These are phyloP conservation scores for Itoplectis maculator DNA, from an alignment of 2,888 invertebrate species.

Conservation along the genomic window DNA sequence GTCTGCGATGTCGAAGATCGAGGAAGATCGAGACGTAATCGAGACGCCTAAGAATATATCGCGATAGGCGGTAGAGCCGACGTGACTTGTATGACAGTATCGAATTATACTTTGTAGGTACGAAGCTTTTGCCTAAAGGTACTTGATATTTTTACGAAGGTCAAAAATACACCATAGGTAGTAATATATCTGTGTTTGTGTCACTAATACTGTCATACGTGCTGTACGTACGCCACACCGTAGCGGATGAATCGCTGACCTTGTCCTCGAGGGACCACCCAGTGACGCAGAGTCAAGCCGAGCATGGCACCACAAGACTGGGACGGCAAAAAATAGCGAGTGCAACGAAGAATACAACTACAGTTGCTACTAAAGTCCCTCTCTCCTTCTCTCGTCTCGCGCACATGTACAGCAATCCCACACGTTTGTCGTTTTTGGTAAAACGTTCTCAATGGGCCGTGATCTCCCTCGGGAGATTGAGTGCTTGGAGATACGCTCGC, in stretches of 20 bases:
- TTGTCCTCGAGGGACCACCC: constrained; percentile 67
- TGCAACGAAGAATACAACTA: constrained; percentile 44
- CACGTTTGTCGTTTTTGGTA: constrained; percentile 55
- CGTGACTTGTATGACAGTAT: constrained; percentile 16
- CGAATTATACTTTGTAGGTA: constrained; percentile 15
- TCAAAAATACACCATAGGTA: not conserved
- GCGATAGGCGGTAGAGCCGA: not conserved
- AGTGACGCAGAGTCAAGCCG: constrained; percentile 52
- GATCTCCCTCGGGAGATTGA: constrained; percentile 60
- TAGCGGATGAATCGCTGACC: constrained; percentile 61
- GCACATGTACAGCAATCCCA: constrained; percentile 35
- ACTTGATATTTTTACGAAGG: not conserved
- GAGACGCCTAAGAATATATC: constrained; percentile 23
- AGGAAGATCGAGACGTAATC: constrained; percentile 14
- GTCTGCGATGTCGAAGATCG: too few species aligned
- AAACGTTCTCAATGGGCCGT: constrained; percentile 63
- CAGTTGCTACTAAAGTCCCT: constrained; percentile 30
- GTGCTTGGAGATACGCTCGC: constrained; percentile 62
- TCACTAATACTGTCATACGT: not conserved
- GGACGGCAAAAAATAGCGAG: constrained; percentile 55
- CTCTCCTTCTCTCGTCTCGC: not conserved
- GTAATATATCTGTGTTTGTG: not conserved
- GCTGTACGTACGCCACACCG: not conserved
- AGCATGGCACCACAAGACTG: constrained; percentile 39
- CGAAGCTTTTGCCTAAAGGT: too few species aligned